Conservation (phyloP, 2,113 vertebrate genomes). For the Numenius arquata region DNA sequence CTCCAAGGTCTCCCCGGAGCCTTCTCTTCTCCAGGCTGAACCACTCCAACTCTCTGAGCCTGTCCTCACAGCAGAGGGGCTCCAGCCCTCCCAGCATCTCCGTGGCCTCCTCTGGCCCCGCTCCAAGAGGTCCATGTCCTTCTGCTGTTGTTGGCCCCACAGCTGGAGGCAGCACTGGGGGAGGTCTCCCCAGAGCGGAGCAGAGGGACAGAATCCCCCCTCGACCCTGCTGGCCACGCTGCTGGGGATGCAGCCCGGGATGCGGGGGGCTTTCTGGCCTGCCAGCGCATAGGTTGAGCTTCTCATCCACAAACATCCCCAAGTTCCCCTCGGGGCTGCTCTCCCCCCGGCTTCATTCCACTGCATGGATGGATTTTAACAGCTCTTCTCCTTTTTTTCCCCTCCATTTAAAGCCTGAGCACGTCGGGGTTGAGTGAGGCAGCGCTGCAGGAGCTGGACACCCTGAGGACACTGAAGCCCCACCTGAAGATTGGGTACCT, state of each 20-base stretch:
- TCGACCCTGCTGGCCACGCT: neutral
- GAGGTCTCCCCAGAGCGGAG: no score
- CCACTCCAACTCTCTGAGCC: no score
- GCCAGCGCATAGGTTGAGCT: neutral
- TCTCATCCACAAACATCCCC: neutral
- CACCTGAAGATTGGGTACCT: neutral
- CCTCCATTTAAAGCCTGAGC: neutral
- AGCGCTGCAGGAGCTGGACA: neutral
- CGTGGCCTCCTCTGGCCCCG: neutral
- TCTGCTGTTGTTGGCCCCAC: neutral
- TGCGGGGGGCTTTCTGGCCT: neutral
- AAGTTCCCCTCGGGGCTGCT: neutral
- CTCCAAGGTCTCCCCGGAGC: no score
- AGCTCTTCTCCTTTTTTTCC: neutral
- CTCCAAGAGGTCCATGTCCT: neutral
- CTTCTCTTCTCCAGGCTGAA: no score
- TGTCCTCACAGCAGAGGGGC: neutral
- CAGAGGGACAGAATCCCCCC: neutral
- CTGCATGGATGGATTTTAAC: neutral
- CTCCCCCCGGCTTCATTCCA: neutral
- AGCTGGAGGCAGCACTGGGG: neutral
- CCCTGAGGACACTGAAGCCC: neutral
- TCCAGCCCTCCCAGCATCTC: neutral
- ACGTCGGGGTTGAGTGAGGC: neutral
- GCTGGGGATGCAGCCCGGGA: neutral